These are phyloP conservation scores for Galerucella pusilla DNA, from an alignment of 2,888 invertebrate species.

Conservation along the genomic window DNA sequence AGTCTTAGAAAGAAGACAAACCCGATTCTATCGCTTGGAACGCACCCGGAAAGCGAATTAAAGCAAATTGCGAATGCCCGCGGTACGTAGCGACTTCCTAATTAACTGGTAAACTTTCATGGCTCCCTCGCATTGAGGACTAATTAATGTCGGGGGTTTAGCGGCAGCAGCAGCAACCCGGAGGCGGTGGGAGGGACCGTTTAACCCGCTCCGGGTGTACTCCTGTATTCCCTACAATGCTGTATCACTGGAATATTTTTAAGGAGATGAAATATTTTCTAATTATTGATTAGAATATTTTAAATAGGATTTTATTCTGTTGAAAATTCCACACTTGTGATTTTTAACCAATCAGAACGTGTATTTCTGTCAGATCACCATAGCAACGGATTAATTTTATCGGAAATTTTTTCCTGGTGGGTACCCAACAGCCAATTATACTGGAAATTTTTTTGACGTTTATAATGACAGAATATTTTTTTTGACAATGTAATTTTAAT, in stretches of 20 bases:
- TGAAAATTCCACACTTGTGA: no score
- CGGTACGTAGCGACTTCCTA: conserved; percentile 62
- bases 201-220: conserved; percentile 51
- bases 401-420: no score
- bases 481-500: no score
- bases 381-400: no score
- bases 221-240: conserved; percentile 13
- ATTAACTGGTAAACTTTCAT: conserved; percentile 68
- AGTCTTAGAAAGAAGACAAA: conserved; percentile 21
- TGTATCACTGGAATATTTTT: neutral
- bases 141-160: conserved; percentile 63
- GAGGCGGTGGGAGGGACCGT: conserved; percentile 48
- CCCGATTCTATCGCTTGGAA: conserved; percentile 30
- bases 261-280: neutral
- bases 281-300: neutral
- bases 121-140: conserved; percentile 64
- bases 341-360: no score
- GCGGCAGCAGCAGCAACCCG: conserved; percentile 22
- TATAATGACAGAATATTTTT: no score
- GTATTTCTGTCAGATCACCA: no score
- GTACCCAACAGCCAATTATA: no score
- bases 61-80: conserved; percentile 59
- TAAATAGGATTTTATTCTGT: no score
- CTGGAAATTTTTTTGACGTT: no score
- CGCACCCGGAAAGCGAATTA: conserved; percentile 50